Base-by-base conservation (phyloP, 2,113 vertebrate genomes). In the Puffinus mauretanicus region DNA sequence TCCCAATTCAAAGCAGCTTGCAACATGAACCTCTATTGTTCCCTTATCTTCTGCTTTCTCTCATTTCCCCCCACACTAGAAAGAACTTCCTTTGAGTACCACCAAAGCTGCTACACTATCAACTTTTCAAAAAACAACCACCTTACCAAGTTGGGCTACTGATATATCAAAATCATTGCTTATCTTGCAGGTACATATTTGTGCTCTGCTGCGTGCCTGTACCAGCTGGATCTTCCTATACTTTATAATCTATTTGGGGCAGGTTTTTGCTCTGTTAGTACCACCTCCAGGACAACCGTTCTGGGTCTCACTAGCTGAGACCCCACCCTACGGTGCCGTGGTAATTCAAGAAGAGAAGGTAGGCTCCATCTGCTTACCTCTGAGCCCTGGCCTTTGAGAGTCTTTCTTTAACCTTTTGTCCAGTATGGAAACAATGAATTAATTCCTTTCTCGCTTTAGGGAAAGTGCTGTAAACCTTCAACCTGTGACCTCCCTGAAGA, bases 391-490 rank as follows among this genome's bases (percentile, higher is more conserved):
- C 51, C 62, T 94, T 40, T 64, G 46, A 40, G 30, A 67, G 75
- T 57, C 81, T 85, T 92, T 52, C 85, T 92, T 87, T 85, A 95
- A 93, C 84, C 77, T 94, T 95, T 80, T 80, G 49, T 72, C 42
- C 32, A 51, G 17, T 46, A 62, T 81, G 81, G 84, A 93, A 93
- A 70, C 70, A 83, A 46, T 57, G 9, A 86, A 67, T 93, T 88
- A 51, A 97, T 90, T 77, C 32, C 32, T 88, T 61, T 96, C 78
- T 88, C 7, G 0, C 88, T 94, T 58, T 86, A 95, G 78, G 62
- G 54, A 78, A 86, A 88, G 51, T 29, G 32, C 84, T 77, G 34
- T 90, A 72, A 94, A 77, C 82, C 66, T 89, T 91, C 87, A 76
- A 60, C 71, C 76, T 44, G 15, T 95, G 75, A 88, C 51, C 66